phyloP scores from a whole-genome alignment of 2,113 vertebrate species.

The Geothlypis trichas region DNA sequence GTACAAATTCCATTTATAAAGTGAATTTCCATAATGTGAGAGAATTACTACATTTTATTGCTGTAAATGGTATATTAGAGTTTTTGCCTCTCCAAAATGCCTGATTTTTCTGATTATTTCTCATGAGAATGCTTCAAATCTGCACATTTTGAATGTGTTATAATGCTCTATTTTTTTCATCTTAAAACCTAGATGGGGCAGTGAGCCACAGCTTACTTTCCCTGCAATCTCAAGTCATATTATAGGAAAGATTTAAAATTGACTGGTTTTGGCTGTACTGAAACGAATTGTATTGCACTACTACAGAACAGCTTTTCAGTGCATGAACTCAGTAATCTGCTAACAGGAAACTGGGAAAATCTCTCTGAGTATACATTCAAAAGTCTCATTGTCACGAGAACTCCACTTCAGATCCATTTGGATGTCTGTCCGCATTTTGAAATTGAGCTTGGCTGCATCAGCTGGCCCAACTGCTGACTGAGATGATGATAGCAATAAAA shows the following conservation, averaged over 20 bases:
- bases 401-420: conserved; percentile 3
- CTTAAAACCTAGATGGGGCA: not conserved
- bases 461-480: conserved; percentile 17
- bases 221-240: not conserved
- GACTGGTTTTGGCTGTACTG: not conserved
- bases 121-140: not conserved
- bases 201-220: not conserved
- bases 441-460: conserved; percentile 41
- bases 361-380: not conserved
- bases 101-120: not conserved
- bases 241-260: not conserved
- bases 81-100: not conserved
- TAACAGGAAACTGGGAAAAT: not conserved
- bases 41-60: not conserved
- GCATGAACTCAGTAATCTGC: not conserved
- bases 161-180: not conserved
- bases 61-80: not conserved
- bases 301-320: not conserved
- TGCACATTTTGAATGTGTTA: not conserved
- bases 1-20: conserved; percentile 8
- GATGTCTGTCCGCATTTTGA: not conserved
- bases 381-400: conserved; percentile 6
- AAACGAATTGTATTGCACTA: not conserved
- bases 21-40: not conserved
- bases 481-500: conserved; percentile 61